Base-by-base conservation (phyloP, 2,888 invertebrate genomes). In the Andricus curvator region DNA sequence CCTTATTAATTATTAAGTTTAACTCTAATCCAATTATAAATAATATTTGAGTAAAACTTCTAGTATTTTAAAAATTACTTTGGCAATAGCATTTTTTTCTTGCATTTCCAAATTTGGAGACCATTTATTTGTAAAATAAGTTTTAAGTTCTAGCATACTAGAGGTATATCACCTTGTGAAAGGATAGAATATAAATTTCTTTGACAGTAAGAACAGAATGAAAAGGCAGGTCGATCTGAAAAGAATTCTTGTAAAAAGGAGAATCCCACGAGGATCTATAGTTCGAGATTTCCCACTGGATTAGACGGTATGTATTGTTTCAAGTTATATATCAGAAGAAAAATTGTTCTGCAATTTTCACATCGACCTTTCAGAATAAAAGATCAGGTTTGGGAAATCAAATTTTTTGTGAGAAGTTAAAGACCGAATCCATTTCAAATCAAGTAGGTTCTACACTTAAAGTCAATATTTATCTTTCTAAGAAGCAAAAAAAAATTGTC, bases 171-270 rank as follows among this genome's bases (percentile, higher is more conserved):
- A 51, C n/a, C 8, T n/a, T 56, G 56, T 2, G 6, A 9, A n/a
- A 56, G n/a, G 56, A n/a, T 56, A 56, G 15, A n/a, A 56, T n/a
- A n/a, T n/a, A 56, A 56, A 15, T 48, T 48, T 17, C 3, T 13
- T 37, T 44, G 41, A 41, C 67, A 67, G 67, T 44, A n/a, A 41
- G 67, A 22, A 41, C n/a, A 67, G 37, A 67, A 67, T 67, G 41
- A 67, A 11, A 67, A 15, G 22, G 15, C 13, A 44, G 22, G n/a
- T 67, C 22, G 13, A 67, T 67, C n/a, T 44, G 22, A 41, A 67
- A 44, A 44, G 41, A 20, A 66, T 66, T 66, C 13, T 20, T 37
- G 15, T 66, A 29, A 66, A 66, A 56, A 56, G 56, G 11, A 9
- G n/a, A 56, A 56, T 56, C 56, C n/a, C 56, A n/a, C n/a, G 56